phyloP scores from a whole-genome alignment of 2,797 vertebrate species.

The Gallinago nigripennis region DNA sequence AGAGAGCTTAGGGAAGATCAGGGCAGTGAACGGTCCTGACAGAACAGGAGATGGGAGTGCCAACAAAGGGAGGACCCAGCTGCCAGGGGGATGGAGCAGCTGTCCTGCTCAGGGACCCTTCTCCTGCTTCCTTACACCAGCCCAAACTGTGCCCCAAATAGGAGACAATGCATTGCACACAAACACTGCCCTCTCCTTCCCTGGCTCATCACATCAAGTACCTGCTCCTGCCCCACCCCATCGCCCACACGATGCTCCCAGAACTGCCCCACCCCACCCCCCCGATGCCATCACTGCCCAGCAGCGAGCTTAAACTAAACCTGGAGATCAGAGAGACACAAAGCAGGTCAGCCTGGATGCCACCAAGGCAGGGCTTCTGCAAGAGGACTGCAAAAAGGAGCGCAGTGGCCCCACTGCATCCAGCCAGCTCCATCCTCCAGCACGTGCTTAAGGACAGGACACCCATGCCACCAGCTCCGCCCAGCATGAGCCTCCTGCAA shows the following conservation, averaged over 20 bases:
- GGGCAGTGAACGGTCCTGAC: not conserved
- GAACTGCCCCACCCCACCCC: not conserved
- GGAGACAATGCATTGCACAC: not conserved
- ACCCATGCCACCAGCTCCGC: not conserved
- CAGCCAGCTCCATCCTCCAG: not conserved
- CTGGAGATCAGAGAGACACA: not conserved
- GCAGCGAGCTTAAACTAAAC: not conserved
- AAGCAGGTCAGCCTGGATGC: not conserved
- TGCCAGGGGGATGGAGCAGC: not conserved
- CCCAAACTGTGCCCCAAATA: not conserved
- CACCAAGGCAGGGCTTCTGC: not conserved
- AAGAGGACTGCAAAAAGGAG: not conserved
- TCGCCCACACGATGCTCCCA: no score
- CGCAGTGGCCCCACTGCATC: fast-evolving
- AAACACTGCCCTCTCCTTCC: not conserved
- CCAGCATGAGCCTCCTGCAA: not conserved
- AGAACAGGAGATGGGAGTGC: not conserved
- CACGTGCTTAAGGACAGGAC: no score
- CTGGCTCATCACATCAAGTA: not conserved
- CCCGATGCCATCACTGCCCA: not conserved
- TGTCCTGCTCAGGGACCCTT: not conserved
- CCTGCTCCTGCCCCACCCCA: not conserved
- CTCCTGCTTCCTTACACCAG: not conserved
- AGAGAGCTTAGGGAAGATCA: not conserved
- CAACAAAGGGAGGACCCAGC: not conserved